A percentile compares a stretch with the other conserved stretches of the same genome.
phyloP scores from a whole-genome alignment of 1,140 invertebrate species.

The Centruroides sculpturatus region DNA sequence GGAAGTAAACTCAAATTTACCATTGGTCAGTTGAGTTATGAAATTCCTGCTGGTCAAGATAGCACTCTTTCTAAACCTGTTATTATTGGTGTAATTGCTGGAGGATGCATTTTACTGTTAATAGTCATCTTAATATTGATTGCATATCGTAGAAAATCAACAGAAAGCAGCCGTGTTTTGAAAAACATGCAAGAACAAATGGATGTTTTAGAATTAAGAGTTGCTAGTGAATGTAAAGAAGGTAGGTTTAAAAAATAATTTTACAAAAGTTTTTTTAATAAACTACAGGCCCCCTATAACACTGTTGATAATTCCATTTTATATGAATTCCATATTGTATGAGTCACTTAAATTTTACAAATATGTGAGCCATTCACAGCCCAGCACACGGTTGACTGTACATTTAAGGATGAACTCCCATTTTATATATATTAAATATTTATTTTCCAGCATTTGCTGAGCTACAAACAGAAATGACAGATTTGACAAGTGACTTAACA shows the following conservation, averaged over 20 bases:
- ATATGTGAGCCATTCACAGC: too few relatives aligned
- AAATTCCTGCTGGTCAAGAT: slow-evolving; percentile 55
- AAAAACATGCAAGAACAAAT: slow-evolving; percentile 99
- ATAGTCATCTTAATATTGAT: slow-evolving; percentile 64
- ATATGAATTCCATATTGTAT: too few relatives aligned
- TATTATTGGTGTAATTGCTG: slow-evolving; percentile 58
- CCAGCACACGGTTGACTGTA: not conserved
- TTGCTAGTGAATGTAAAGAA: slow-evolving; percentile 16
- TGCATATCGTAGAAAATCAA: slow-evolving; percentile 87
- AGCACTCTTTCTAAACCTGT: slow-evolving; percentile 58
- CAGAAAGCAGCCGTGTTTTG: slow-evolving; percentile 86
- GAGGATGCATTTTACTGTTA: slow-evolving; percentile 44
- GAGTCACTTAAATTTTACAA: too few relatives aligned
- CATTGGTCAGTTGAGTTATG: slow-evolving; percentile 85
- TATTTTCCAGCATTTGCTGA: slow-evolving; percentile 74
- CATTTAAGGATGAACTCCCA: not conserved
- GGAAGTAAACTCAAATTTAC: too few relatives aligned
- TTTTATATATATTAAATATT: not conserved
- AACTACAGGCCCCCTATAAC: too few relatives aligned
- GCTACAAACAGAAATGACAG: slow-evolving; percentile 98
- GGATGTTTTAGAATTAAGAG: slow-evolving; percentile 93
- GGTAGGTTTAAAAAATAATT: not conserved
- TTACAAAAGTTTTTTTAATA: not conserved
- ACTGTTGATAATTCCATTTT: too few relatives aligned
- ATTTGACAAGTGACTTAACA: slow-evolving; percentile 83